Evolutionary conservation across 2,888 invertebrate species (phyloP).

Genomic region (Dinocampus coccinellae): DNA sequence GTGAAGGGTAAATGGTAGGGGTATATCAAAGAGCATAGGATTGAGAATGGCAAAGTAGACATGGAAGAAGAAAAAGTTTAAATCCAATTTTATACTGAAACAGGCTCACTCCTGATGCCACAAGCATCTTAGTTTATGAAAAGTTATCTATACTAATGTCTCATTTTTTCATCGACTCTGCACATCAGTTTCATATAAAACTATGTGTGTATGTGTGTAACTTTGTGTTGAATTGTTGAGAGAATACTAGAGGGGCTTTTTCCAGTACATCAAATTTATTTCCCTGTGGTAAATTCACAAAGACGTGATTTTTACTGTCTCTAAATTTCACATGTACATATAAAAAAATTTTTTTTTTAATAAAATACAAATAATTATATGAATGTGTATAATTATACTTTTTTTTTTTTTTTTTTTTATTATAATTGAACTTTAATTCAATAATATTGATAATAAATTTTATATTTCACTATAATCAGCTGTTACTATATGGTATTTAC

Average conservation of each 20-base stretch:
- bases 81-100: slow-evolving; percentile 44
- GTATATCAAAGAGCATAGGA: slow-evolving; percentile 1
- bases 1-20: not conserved
- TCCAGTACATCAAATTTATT: not conserved
- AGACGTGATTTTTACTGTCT: not conserved
- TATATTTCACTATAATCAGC: slow-evolving; percentile 36
- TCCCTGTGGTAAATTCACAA: not conserved
- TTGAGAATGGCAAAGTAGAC: slow-evolving; percentile 28
- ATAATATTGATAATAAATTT: too few relatives aligned
- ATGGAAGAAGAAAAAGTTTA: slow-evolving; percentile 39
- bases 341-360: too few relatives aligned
- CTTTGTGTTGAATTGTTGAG: not conserved
- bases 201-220: not conserved
- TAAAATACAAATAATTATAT: too few relatives aligned
- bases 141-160: slow-evolving; percentile 1
- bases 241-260: not conserved
- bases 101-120: slow-evolving; percentile 2
- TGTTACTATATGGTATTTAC: slow-evolving; percentile 16
- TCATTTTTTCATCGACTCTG: slow-evolving; percentile 1
- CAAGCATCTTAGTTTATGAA: not conserved
- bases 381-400: too few relatives aligned
- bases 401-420: too few relatives aligned
- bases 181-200: not conserved
- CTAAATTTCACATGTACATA: not conserved
- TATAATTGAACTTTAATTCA: not conserved